phyloP scores from a whole-genome alignment of 53 echinoderm and acorn worm species.

The Mesocentrotus franciscanus region DNA sequence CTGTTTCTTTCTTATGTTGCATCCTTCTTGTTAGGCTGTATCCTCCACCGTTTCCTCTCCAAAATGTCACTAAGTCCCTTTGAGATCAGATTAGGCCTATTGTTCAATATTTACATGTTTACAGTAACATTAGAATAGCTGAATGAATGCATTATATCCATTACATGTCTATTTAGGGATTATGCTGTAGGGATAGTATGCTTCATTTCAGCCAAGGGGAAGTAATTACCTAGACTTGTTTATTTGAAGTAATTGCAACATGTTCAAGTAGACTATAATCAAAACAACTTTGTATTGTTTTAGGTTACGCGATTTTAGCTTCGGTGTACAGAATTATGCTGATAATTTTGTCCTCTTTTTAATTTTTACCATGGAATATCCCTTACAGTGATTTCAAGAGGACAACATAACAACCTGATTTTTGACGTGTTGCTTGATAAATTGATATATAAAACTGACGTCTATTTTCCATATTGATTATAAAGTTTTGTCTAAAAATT shows the following conservation, averaged over 20 bases:
- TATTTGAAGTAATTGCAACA: neutral
- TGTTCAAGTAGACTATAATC: neutral
- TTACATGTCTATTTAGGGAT: neutral
- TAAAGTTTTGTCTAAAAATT: too few species aligned
- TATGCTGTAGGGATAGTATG: neutral
- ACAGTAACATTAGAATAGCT: neutral
- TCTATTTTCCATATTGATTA: too few species aligned
- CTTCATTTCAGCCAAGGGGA: neutral
- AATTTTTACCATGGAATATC: too few species aligned
- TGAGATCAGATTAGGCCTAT: conserved; percentile 20
- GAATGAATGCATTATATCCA: neutral
- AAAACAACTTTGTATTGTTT: neutral
- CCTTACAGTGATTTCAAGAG: too few species aligned
- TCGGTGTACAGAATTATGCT: too few species aligned
- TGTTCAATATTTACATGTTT: neutral
- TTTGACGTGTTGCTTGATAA: too few species aligned
- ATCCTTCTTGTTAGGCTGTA: neutral
- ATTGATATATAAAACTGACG: too few species aligned
- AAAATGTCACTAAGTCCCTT: conserved; percentile 24
- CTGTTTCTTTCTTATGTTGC: neutral
- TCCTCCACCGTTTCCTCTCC: conserved; percentile 8
- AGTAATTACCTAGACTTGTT: neutral
- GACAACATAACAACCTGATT: too few species aligned
- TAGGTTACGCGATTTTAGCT: neutral
- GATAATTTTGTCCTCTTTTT: too few species aligned